Evolutionary conservation across 2,797 vertebrate species (phyloP).

Genomic region (Peromyscus attwateri): DNA sequence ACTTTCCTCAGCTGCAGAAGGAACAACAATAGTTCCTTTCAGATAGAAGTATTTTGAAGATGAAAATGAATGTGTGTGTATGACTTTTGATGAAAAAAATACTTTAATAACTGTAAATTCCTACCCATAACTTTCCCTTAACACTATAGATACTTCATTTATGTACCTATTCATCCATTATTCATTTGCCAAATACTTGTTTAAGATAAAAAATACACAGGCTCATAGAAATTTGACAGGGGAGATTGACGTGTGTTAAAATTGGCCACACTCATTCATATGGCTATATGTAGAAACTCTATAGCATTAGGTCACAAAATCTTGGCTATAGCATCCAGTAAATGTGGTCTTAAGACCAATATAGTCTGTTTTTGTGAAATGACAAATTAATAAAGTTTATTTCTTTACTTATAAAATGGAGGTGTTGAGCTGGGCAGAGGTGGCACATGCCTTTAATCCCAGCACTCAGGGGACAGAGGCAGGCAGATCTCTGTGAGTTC

Average conservation of each 20-base stretch:
- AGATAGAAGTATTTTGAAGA: neutral
- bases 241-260: neutral
- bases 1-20: neutral
- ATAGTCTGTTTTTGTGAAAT: neutral
- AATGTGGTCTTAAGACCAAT: neutral
- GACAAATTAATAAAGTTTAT: neutral
- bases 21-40: neutral
- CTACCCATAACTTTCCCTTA: neutral
- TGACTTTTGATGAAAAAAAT: neutral
- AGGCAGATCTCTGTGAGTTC: neutral
- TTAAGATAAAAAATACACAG: neutral
- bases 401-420: slow-evolving; percentile 1
- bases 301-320: neutral
- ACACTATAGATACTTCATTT: neutral
- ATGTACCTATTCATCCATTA: neutral
- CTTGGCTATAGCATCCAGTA: neutral
- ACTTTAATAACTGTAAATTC: neutral
- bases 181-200: slow-evolving; percentile 9
- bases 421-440: neutral
- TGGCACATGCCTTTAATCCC: no score
- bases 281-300: neutral
- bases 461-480: no score
- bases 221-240: neutral
- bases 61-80: neutral
- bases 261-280: neutral